Conservation (phyloP, 1,140 invertebrate genomes). For the Babylonia areolata region DNA sequence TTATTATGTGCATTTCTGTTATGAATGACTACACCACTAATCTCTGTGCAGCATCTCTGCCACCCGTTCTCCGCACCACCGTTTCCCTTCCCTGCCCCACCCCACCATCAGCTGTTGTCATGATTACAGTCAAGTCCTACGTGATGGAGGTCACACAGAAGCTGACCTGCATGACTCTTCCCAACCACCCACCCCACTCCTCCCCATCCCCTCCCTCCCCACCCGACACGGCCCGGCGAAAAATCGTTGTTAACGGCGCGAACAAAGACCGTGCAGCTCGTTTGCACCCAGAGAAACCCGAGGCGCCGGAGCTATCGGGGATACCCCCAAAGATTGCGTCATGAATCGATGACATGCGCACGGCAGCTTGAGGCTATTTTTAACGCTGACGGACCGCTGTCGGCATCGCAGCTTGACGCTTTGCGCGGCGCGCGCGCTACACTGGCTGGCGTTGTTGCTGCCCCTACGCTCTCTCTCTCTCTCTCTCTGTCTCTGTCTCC, state of each 20-base stretch:
- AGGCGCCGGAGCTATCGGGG: background rate
- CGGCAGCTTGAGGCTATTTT: background rate
- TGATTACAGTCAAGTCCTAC: no score
- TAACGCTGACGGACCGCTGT: background rate
- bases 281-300: background rate
- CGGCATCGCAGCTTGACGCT: slow-evolving; percentile 1
- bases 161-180: no score
- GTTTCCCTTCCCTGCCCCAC: no score
- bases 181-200: background rate
- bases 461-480: background rate
- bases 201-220: background rate
- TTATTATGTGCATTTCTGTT: no score
- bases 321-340: slow-evolving; percentile 4
- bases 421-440: background rate
- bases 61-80: no score
- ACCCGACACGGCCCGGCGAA: background rate
- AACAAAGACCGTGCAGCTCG: background rate
- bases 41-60: no score
- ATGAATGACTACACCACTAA: no score
- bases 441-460: background rate
- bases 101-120: no score
- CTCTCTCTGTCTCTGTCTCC: background rate
- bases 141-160: no score
- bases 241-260: background rate
- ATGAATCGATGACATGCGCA: background rate